These are phyloP conservation scores for Corydoras maculifer DNA, from an alignment of 2,113 vertebrate genomes.

Conservation along the genomic window DNA sequence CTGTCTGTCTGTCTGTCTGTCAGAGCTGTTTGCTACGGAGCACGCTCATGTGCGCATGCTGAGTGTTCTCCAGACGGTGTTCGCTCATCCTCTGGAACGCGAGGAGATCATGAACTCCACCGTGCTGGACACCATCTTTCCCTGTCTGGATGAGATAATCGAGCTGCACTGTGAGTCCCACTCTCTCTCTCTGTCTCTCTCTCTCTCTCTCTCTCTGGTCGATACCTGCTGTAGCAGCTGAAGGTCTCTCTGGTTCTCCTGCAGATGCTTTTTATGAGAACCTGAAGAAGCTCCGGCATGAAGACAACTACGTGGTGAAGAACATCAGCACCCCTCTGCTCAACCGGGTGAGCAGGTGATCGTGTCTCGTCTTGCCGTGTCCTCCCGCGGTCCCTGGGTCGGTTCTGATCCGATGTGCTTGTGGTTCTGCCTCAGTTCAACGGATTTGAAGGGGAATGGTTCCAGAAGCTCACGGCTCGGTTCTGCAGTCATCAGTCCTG, in stretches of 20 bases:
- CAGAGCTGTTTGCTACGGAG: slow-evolving; percentile 82
- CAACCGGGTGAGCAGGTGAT: slow-evolving; percentile 66
- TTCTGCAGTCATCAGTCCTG: slow-evolving; percentile 88
- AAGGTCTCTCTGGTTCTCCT: slow-evolving; percentile 3
- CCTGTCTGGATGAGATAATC: slow-evolving; percentile 80
- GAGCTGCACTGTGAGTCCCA: slow-evolving; percentile 75
- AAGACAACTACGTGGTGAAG: slow-evolving; percentile 72
- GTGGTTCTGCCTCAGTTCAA: too few species aligned
- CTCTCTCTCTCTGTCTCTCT: neutral
- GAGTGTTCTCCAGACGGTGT: slow-evolving; percentile 77
- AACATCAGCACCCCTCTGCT: slow-evolving; percentile 73
- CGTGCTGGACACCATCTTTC: slow-evolving; percentile 76
- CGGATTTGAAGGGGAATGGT: slow-evolving; percentile 60
- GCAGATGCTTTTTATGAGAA: slow-evolving; percentile 76
- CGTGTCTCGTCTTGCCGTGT: too few species aligned
- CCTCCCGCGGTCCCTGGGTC: too few species aligned
- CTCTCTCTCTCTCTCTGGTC: neutral
- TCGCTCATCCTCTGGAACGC: slow-evolving; percentile 72
- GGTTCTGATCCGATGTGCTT: too few species aligned
- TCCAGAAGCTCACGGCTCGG: slow-evolving; percentile 84
- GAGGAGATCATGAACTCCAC: slow-evolving; percentile 57
- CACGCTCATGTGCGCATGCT: slow-evolving; percentile 85
- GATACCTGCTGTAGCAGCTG: too few species aligned
- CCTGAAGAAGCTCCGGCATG: slow-evolving; percentile 75
- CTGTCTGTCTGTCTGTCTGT: neutral